Base-by-base conservation (phyloP, 2,113 vertebrate species). In the Podarcis raffonei region DNA sequence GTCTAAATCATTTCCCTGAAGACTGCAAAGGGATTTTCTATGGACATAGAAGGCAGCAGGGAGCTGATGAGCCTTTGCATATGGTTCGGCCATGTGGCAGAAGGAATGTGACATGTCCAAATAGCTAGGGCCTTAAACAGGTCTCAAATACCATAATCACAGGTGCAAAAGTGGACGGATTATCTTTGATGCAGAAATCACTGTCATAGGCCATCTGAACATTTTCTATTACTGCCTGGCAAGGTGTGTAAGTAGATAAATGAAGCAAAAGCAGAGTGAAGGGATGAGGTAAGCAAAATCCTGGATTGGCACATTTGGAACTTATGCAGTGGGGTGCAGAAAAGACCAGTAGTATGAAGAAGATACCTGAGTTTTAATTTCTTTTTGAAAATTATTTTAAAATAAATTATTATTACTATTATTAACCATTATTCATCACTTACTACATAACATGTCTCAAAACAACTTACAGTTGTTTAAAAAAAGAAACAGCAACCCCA, bases 31-130 rank as follows among this genome's bases (percentile, higher is more conserved):
- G 89, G 89, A 92, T 57, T 84, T 83, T 87, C 92, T 0, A 87
- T 75, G 91, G 85, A 92, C 94, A 90, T 94, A 93, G 90, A 89
- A 94, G 86, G 93, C 90, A 93, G 81, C 83, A 89, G 88, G 32
- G 84, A 39, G 85, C 84, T 84, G 90, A 89, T 78, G 78, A 30
- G 35, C 22, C 3, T 90, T 90, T 86, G 86, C 92, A 88, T 92
- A 91, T 90, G 87, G 91, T 84, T 35, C 91, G 90, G 91, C 48
- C 86, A 91, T 79, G 69, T 87, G 90, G 92, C 69, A 82, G 92
- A 87, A 90, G 82, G 90, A 93, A 37, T 2, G 80, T 69, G 91
- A 81, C 1, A 84, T n/a, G 0, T 92, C 91, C 92, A 87, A 94
- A 85, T 81, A 86, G 83, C 76, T 30, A 37, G 1, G 16, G 84